Conservation (phyloP, 2,113 vertebrate species). For the Ariopsis seemanni region DNA sequence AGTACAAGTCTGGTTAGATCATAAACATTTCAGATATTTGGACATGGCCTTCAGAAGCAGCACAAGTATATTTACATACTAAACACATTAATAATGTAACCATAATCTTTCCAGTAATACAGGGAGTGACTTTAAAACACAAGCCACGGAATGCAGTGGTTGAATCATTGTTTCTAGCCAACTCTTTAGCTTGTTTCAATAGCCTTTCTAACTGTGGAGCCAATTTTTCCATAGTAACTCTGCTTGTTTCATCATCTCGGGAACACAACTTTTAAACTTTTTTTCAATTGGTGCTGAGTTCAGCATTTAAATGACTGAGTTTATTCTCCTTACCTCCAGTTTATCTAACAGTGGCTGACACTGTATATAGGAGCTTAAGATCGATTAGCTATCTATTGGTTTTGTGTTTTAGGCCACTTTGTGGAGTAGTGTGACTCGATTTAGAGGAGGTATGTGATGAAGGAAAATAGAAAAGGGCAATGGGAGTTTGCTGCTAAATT, state of each 20-base stretch:
- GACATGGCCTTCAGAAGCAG: background rate
- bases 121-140: background rate
- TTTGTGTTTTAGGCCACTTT: conserved; percentile 60
- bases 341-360: conserved; percentile 63
- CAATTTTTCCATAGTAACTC: background rate
- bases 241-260: conserved; percentile 5
- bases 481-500: conserved; percentile 56
- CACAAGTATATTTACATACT: background rate
- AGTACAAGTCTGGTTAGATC: background rate
- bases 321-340: conserved; percentile 51
- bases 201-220: background rate
- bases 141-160: background rate
- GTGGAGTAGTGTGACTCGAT: conserved; percentile 68
- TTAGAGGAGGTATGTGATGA: conserved; percentile 52
- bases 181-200: background rate
- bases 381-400: conserved; percentile 63
- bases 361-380: conserved; percentile 63
- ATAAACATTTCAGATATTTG: background rate
- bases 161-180: background rate
- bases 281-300: conserved; percentile 44
- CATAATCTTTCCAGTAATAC: background rate
- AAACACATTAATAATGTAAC: background rate
- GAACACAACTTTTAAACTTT: background rate
- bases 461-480: conserved; percentile 29
- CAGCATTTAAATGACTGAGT: conserved; percentile 61